Base-by-base conservation (phyloP, 1,140 invertebrate genomes). In the Acromyrmex heyeri region DNA sequence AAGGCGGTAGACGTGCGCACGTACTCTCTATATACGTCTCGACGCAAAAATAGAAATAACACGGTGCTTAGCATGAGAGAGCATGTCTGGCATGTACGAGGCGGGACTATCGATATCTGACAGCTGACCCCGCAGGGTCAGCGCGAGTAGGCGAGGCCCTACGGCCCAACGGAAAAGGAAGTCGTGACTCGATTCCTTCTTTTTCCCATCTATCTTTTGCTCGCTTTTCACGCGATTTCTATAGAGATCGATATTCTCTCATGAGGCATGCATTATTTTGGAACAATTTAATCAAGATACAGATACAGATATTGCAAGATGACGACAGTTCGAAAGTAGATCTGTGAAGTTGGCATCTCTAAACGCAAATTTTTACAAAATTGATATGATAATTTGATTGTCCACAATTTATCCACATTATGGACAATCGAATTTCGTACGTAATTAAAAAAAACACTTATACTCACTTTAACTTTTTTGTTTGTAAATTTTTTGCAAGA, bases 91-190 rank as follows among this genome's bases (percentile, higher is more conserved):
- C 53, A 30, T 70, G 82, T 64, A 88, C 79, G 77, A 86, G 86
- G 57, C 57, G 76, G 61, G 90, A 88, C 85, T 92, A 91, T 92
- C 90, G 90, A 92, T 92, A 91, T 65, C 91, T 89, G 91, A 90
- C 90, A 86, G 91, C 65, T 91, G 90, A 92, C 91, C 91, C 69
- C 61, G 50, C 30, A 72, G 78, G 91, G 90, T 92, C 91, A 88
- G 57, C 88, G n/a, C 85, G 75, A 90, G 87, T 91, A 90, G 87
- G 87, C 88, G 91, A 90, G 82, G 64, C 72, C 67, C 38, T 73
- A 48, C 72, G 65, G 73, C 24, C 14, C 70, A 70, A 59, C 88
- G 90, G 90, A 91, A 89, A 88, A 89, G 90, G 88, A 91, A 91
- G 82, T 91, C 88, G 89, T 88, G 88, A 89, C 87, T 90, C 83